A percentile compares a stretch with the other conserved stretches of the same genome.
Evolutionary conservation across 2,113 vertebrate genomes (phyloP).

Genomic region (Cynopterus brachyotis): DNA sequence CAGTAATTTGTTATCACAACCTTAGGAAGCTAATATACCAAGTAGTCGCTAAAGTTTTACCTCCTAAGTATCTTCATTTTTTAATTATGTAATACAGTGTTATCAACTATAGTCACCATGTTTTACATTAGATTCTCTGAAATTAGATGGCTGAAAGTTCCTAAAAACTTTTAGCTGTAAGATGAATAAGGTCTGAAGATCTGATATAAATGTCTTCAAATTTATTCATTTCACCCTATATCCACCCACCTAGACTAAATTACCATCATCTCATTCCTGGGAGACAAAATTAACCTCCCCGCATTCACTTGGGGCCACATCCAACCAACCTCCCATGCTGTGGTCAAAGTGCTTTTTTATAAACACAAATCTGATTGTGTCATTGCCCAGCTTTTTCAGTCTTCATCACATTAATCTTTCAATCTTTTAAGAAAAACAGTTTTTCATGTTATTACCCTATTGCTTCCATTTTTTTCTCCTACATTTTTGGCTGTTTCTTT

Average conservation of each 20-base stretch:
- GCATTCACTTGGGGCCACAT: not conserved
- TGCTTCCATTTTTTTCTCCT: not conserved
- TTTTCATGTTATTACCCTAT: not conserved
- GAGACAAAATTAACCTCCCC: not conserved
- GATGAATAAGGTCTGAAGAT: not conserved
- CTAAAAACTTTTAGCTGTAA: not conserved
- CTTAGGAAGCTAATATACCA: not conserved
- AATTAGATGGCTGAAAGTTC: not conserved
- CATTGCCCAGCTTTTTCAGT: not conserved
- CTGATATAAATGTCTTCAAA: not conserved
- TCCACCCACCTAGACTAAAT: not conserved
- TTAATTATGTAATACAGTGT: not conserved
- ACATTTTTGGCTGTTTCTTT: not conserved
- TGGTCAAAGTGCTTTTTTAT: not conserved
- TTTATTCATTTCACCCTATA: not conserved
- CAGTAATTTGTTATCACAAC: not conserved
- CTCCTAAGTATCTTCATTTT: not conserved
- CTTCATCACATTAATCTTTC: not conserved
- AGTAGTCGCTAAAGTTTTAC: not conserved
- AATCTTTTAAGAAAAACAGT: slow-evolving; percentile 35
- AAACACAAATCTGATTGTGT: not conserved
- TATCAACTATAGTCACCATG: not conserved
- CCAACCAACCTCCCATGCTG: not conserved
- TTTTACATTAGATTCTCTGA: not conserved
- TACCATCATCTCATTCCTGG: not conserved